Evolutionary conservation across 2,797 vertebrate genomes (phyloP), one percentile per base, ranked within the genome.

Genomic region (Malurus leucopterus): DNA sequence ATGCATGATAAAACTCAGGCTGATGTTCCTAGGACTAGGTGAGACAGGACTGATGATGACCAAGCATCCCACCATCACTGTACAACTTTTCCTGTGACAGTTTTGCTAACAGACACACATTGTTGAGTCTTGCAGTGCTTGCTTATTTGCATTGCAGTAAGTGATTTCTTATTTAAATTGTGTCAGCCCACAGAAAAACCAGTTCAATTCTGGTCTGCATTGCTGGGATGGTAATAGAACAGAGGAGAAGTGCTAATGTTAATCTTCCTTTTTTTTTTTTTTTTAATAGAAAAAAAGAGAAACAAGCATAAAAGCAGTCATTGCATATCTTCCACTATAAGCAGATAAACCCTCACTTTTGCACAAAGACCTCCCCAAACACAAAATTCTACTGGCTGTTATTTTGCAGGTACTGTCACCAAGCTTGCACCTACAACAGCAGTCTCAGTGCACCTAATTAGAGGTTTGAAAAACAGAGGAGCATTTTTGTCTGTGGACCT

Each of bases 131-230:
- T 76, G 79, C n/a, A 24, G 43, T 71, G 63, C 57, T 41, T 73
- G 53, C 68, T 88, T 61, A 57, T 91, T 82, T 89, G 63, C 36
- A 23, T 7, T 51, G 46, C 59, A 91, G 10, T 49, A 65, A 85
- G 50, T 51, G 78, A 95, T 77, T 89, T 65, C 89, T 90, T 50
- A 89, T 73, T 79, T 70, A 94, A 95, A 89, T 90, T 0, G 0
- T 38, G 50, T 49, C 73, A 92, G 79, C 85, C 83, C 91, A 89
- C 82, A 84, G 90, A 89, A 95, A 91, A 91, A 91, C 63, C 90
- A 92, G 84, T 92, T 94, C 67, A 46, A 74, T 92, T 89, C 79
- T 90, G 88, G 87, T 63, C 67, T 81, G 79, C 34, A 19, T 14
- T 70, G 83, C 57, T 69, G 88, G 22, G 77, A 75, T 79, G 80